These are phyloP conservation scores for Spinibarbus caldwelli DNA, from an alignment of 2,797 vertebrate genomes.

Conservation along the genomic window DNA sequence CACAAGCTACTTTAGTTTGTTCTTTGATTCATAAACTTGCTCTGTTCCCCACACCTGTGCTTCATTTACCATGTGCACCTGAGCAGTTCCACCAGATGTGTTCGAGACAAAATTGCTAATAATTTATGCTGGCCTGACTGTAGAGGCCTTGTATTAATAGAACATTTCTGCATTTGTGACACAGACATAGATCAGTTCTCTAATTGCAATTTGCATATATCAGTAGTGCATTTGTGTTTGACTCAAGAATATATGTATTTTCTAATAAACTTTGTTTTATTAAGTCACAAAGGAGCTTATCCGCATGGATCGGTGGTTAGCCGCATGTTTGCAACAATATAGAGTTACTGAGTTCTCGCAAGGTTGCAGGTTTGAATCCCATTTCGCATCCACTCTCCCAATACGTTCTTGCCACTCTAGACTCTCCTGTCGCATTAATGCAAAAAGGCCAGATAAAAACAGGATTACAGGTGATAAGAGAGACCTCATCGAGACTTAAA, in stretches of 20 bases:
- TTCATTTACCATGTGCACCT: slow-evolving; percentile 78
- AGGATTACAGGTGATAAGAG: background rate
- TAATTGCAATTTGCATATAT: slow-evolving; percentile 65
- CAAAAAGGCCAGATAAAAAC: slow-evolving; percentile 10
- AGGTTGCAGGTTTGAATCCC: background rate
- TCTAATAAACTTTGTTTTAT: background rate
- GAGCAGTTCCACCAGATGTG: slow-evolving; percentile 73
- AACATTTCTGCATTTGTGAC: slow-evolving; percentile 4
- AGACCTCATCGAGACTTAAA: slow-evolving; percentile 2
- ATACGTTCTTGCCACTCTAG: background rate
- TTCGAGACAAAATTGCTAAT: slow-evolving; percentile 68
- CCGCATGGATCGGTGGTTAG: background rate
- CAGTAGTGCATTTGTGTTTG: slow-evolving; percentile 14
- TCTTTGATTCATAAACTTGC: slow-evolving; percentile 63
- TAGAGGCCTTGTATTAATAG: slow-evolving; percentile 53
- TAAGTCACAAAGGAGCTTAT: background rate
- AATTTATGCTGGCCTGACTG: slow-evolving; percentile 77
- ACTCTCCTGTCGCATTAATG: background rate
- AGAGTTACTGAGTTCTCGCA: background rate
- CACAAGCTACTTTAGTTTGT: slow-evolving; percentile 56
- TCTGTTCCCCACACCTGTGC: slow-evolving; percentile 74
- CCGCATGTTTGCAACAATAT: background rate
- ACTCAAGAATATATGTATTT: background rate
- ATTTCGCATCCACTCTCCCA: background rate
- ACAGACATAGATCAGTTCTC: slow-evolving; percentile 24